phyloP scores from a whole-genome alignment of 2,888 invertebrate genomes.

The Xestia c-nigrum region DNA sequence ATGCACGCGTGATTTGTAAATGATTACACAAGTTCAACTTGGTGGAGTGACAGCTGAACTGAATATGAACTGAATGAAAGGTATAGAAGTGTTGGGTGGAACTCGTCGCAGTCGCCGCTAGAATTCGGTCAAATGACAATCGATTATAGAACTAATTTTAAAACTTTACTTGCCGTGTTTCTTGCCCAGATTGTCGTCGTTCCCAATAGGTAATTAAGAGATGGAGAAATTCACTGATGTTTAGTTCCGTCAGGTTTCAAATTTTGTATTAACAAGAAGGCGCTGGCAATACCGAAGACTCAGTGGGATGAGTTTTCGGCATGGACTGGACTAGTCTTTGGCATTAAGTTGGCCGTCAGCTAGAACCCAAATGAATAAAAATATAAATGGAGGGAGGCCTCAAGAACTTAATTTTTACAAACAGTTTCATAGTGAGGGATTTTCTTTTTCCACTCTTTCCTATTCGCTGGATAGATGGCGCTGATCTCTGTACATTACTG shows the following conservation, averaged over 20 bases:
- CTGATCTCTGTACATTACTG: too few species aligned
- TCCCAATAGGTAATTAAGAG: background rate
- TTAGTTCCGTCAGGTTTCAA: background rate
- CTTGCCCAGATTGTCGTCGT: background rate
- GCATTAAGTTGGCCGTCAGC: background rate
- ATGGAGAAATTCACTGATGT: background rate
- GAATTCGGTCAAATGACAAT: background rate
- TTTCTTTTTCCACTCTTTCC: too few species aligned
- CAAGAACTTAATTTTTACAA: background rate
- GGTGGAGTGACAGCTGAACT: constrained; percentile 45
- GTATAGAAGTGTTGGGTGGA: background rate
- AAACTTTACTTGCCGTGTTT: background rate
- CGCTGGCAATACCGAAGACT: too few species aligned
- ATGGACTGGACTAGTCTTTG: background rate
- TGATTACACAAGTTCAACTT: constrained; percentile 67
- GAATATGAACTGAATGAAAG: background rate
- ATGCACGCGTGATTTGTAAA: constrained; percentile 44
- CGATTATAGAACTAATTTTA: background rate
- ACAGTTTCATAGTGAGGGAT: background rate
- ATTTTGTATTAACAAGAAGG: background rate
- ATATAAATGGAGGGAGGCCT: background rate
- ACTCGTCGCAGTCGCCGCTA: background rate
- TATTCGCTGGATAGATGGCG: too few species aligned
- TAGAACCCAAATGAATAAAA: background rate
- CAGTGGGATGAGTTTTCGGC: too few species aligned